Base-by-base conservation (phyloP, 2,888 invertebrate species). In the Cataglyphis cursor region DNA sequence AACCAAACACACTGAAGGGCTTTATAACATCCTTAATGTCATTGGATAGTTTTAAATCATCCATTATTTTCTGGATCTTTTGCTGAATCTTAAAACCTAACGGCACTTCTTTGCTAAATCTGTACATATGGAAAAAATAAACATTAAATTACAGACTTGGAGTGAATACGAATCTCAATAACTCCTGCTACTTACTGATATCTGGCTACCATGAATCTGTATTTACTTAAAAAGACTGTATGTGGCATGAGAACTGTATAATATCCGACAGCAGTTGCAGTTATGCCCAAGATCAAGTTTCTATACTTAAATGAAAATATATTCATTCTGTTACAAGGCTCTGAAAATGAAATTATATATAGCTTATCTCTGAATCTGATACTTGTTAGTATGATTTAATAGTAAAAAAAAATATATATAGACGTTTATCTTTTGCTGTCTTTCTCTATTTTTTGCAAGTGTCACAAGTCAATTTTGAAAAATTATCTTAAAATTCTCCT, bases 1-100 rank as follows among this genome's bases (percentile, higher is more conserved):
- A 97, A 31, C 98, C 98, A 95, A 96, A 96, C 2, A 97, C 97
- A 87, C 96, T 96, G 92, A 98, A 98, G 0, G 97, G 97, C 85
- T 96, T 95, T 62, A 97, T 95, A 31, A 96, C 91, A 84, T 95
- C 95, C 41, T 95, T 95, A 65, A 96, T 95, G 9, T 95, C 89
- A 21, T 95, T 94, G 0, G 95, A 87, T 1, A 97, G 82, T n/a
- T 96, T 94, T 18, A 97, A 92, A 83, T 97, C 95, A 54, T 96
- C 95, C 70, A 97, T 86, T 61, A 97, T 97, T 91, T 96, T 95
- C 10, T 96, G 92, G 85, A 96, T 96, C 35, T 96, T 95, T 4
- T 95, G 92, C 51, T 93, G 85, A 12, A 97, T 92, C 18, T 64
- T 21, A 21, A 38, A 0, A 9, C 6, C 10, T 18, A 89, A 6